Evolutionary conservation across 2,888 invertebrate genomes (phyloP).

Genomic region (Xestia xanthographa): DNA sequence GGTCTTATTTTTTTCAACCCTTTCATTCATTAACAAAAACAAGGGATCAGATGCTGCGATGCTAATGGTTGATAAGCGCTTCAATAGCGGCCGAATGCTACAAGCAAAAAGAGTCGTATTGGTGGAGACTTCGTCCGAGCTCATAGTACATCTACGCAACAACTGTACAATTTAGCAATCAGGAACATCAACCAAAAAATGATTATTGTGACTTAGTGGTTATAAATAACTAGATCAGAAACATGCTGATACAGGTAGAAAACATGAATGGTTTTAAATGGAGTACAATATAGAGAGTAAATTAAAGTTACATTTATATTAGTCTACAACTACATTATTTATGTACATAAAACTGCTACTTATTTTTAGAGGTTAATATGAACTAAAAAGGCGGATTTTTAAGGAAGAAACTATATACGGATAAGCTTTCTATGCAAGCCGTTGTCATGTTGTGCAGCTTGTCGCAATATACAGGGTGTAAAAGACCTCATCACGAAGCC

Average conservation of each 20-base stretch:
- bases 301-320: background rate
- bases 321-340: background rate
- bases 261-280: background rate
- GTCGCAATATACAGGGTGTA: background rate
- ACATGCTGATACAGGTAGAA: conserved; percentile 4
- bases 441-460: background rate
- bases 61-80: too few species aligned
- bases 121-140: too few species aligned
- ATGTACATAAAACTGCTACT: background rate
- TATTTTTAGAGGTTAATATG: background rate
- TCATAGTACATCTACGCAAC: background rate
- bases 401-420: background rate
- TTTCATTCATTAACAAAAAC: too few species aligned
- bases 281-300: background rate
- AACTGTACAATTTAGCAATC: background rate
- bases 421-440: conserved; percentile 9
- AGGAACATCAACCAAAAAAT: conserved; percentile 1
- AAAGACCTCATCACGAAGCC: too few species aligned
- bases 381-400: background rate
- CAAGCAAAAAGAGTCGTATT: too few species aligned
- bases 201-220: background rate
- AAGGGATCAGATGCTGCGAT: too few species aligned
- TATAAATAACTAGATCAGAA: background rate
- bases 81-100: too few species aligned
- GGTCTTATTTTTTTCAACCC: too few species aligned